Evolutionary conservation across 2,888 invertebrate genomes (phyloP), one percentile per base, ranked within the genome.

Genomic region (Dermolepida albohirtum): DNA sequence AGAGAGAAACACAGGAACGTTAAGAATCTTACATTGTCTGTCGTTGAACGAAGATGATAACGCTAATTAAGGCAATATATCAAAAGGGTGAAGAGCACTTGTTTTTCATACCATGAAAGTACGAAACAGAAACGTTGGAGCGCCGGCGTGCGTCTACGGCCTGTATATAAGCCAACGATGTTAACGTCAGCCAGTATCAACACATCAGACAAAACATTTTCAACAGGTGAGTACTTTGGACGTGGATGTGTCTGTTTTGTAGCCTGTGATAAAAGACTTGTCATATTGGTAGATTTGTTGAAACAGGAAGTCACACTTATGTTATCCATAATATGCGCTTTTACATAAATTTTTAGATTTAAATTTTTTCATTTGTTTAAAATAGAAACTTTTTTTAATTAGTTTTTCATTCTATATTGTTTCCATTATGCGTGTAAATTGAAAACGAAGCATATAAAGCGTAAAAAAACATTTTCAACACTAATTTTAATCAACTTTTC

Each of bases 111-210:
- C 40, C 50, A 40, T 49, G 43, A 40, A 27, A 50, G 50, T 41
- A 59, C 50, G 44, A 50, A 57, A 49, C 66, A 41, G 57, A 27
- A 50, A 57, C 66, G 47, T 43, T 47, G 55, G 44, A 43, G 73
- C 73, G 73, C 73, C 73, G 73, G 73, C 73, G 73, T 73, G 72
- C 66, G 51, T 64, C 39, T 65, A 41, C 59, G 64, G 71, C 52
- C 64, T 39, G 70, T 73, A 73, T 73, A 73, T 73, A 73, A 73
- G 70, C 72, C 44, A 69, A 66, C 71, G 69, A 70, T 68, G 68
- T 70, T 67, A 71, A 71, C 70, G 67, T 70, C 72, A 68, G 71
- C 62, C 72, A 73, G 73, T 73, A 67, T 70, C 71, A 69, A 68
- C 67, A 67, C 70, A 68, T 69, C 71, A 70, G 62, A 70, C 72